phyloP scores from a whole-genome alignment of 2,113 vertebrate genomes.

The Martes martes region DNA sequence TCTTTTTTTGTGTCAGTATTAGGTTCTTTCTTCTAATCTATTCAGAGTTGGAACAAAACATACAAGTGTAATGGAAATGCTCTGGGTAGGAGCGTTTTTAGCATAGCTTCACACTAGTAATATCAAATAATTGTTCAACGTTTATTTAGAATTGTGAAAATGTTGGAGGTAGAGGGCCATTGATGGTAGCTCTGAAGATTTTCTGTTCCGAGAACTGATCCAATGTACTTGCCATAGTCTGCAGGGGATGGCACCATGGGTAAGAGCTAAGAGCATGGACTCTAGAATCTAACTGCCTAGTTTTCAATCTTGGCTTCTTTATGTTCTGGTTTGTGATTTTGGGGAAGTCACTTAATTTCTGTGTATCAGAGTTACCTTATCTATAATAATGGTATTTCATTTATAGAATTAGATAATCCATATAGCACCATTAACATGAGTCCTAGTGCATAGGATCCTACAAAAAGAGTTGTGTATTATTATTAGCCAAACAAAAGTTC shows the following conservation, averaged over 20 bases:
- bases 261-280: neutral
- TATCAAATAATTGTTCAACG: neutral
- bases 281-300: neutral
- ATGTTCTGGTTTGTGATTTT: neutral
- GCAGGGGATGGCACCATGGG: neutral
- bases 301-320: neutral
- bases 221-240: neutral
- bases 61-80: neutral
- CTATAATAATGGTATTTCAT: neutral
- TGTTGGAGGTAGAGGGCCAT: neutral
- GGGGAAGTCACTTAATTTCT: neutral
- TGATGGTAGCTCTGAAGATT: neutral
- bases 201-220: neutral
- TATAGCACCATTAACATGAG: neutral
- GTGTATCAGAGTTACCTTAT: neutral
- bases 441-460: neutral
- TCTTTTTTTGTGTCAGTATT: neutral
- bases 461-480: neutral
- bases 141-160: neutral
- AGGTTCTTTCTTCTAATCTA: slow-evolving; percentile 33
- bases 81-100: neutral
- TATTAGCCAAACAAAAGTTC: neutral
- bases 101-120: neutral
- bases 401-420: neutral
- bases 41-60: neutral